These are phyloP conservation scores for Petrophora chlorosata DNA, from an alignment of 2,888 invertebrate genomes.

Conservation along the genomic window DNA sequence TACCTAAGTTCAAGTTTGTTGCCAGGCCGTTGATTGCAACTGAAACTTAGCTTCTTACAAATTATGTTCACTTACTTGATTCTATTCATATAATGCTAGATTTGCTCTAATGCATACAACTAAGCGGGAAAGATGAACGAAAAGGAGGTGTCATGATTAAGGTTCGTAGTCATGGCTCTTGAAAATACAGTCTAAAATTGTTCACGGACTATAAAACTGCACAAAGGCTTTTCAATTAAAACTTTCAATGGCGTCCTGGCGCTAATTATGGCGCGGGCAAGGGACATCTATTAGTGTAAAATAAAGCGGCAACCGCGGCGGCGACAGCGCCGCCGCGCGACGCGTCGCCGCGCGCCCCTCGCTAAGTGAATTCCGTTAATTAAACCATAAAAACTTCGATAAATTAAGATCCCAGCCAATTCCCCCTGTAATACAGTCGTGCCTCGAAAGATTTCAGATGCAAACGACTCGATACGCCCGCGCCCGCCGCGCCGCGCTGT, in stretches of 20 bases:
- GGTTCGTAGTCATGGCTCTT: constrained; percentile 47
- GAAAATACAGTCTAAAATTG: constrained; percentile 69
- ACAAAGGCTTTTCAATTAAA: constrained; percentile 83
- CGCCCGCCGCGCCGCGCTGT: constrained; percentile 25
- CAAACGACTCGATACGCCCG: constrained; percentile 76
- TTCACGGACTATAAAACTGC: constrained; percentile 76
- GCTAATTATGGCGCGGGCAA: constrained; percentile 71
- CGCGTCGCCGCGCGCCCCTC: constrained; percentile 45
- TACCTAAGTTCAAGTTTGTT: constrained; percentile 13
- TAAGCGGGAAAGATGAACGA: constrained; percentile 29
- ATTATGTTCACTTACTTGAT: constrained; percentile 7
- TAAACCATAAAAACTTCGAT: constrained; percentile 85
- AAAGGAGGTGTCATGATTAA: constrained; percentile 58
- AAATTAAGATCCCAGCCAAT: constrained; percentile 84
- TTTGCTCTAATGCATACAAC: neutral
- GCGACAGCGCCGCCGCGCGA: constrained; percentile 34
- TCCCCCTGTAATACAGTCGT: constrained; percentile 79
- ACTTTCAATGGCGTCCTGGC: constrained; percentile 75
- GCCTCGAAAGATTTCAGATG: constrained; percentile 79
- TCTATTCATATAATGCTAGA: constrained; percentile 2
- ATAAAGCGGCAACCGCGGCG: constrained; percentile 47
- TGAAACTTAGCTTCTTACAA: constrained; percentile 1
- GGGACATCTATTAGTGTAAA: constrained; percentile 72
- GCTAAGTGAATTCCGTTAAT: constrained; percentile 85
- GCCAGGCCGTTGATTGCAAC: neutral